Percentiles rank a stretch among this genome's conserved stretches.
Evolutionary conservation across 2,113 vertebrate genomes (phyloP).

Genomic region (Grus americana): DNA sequence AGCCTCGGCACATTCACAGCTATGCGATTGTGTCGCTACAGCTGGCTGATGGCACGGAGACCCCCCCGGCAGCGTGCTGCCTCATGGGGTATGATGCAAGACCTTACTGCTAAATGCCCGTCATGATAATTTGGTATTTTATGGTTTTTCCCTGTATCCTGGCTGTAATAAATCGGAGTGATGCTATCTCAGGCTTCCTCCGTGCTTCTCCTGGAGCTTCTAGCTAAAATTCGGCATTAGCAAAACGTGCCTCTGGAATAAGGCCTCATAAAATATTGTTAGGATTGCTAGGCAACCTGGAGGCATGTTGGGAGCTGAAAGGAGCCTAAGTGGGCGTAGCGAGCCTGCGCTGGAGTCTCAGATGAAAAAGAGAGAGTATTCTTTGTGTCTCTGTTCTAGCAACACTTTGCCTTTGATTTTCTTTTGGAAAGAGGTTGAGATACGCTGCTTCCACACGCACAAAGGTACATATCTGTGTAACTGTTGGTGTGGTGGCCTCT

Average conservation of each 20-base stretch:
- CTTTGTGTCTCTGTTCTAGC: constrained; percentile 14
- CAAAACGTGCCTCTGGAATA: constrained; percentile 1
- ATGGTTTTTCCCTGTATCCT: neutral
- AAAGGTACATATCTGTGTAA: neutral
- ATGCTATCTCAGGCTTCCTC: neutral
- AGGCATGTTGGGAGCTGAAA: constrained; percentile 18
- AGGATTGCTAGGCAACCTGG: constrained; percentile 58
- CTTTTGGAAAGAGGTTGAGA: neutral
- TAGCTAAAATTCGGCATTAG: neutral
- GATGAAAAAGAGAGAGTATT: constrained; percentile 13
- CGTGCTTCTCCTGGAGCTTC: neutral
- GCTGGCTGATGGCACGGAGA: accelerated
- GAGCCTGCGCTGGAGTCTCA: neutral
- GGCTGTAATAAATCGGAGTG: neutral
- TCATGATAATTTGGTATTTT: neutral
- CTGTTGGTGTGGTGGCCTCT: neutral
- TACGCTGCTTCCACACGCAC: neutral
- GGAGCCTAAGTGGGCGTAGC: constrained; percentile 19
- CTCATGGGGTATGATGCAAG: neutral
- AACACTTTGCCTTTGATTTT: constrained; percentile 28
- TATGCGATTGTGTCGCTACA: neutral
- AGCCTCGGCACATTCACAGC: neutral
- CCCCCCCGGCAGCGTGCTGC: neutral
- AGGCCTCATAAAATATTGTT: constrained; percentile 40
- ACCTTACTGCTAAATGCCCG: neutral